Evolutionary conservation across 2,113 vertebrate species (phyloP), one percentile per base, ranked within the genome.

Genomic region (Cyrtonyx montezumae): DNA sequence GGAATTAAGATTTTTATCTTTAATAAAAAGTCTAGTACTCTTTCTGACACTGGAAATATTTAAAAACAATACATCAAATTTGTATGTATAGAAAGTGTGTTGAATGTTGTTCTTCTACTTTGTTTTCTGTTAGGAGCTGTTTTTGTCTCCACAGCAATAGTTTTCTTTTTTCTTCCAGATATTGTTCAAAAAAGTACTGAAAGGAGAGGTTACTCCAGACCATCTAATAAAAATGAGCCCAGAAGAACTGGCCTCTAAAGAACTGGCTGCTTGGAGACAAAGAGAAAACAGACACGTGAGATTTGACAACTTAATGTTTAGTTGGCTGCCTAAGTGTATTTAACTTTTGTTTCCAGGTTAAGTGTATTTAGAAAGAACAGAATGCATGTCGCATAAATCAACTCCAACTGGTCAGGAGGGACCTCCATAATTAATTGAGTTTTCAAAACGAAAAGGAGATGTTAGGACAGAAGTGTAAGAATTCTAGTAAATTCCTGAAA

Each of bases 261-360:
- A 99, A 90, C 95, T 99, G 94, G 99, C 99, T 96, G 99, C 99
- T 59, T 99, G 99, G 99, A 98, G 99, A 96, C 98, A 98, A 95
- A 98, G 99, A 96, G 99, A 99, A 96, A 99, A 99, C 95, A 98
- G 99, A 98, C 99, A 99, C 26, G 99, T 99, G 97, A 99, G 98
- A 96, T 79, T 93, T 83, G 55, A 83, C 37, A 68, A 10, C 3
- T 84, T 46, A 2, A 53, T 0, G 0, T 80, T 76, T 62, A 71
- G 32, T 80, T 79, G 48, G 15, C 16, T 67, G 13, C 46, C 37
- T 67, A 53, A 49, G 17, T 14, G 6, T 42, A 17, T 74, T n/a
- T 90, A 90, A 62, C 4, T 80, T 79, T 14, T 74, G 6, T 62
- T 84, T 91, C 30, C 58, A 61, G 28, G 13, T 92, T 81, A 56